Evolutionary conservation across 2,113 vertebrate species (phyloP).

Genomic region (Lathamus discolor): DNA sequence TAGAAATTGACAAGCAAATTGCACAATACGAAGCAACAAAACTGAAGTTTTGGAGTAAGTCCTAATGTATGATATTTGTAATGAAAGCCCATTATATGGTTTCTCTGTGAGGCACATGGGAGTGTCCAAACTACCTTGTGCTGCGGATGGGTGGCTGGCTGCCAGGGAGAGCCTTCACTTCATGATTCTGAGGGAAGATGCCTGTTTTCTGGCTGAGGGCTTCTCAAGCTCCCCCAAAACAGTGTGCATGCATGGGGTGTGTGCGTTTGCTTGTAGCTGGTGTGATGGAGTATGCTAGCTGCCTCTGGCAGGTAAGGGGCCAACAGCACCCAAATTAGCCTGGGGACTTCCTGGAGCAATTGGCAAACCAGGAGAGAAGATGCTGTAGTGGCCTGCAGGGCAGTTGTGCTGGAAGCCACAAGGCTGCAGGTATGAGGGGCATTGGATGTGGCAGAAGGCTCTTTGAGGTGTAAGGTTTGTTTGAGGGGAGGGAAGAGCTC

Average conservation of each 20-base stretch:
- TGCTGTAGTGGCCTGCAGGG: not conserved
- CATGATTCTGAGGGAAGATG: not conserved
- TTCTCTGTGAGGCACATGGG: not conserved
- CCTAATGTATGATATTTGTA: not conserved
- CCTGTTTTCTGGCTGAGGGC: not conserved
- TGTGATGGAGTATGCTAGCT: rapidly evolving
- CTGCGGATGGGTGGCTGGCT: not conserved
- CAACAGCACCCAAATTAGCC: rapidly evolving
- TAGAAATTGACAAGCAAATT: not conserved
- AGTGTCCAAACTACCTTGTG: not conserved
- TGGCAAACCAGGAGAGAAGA: no score
- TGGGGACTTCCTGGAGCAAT: not conserved
- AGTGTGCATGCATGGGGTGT: rapidly evolving
- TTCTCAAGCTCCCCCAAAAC: not conserved
- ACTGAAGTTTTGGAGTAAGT: not conserved
- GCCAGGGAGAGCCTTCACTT: not conserved
- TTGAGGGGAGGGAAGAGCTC: not conserved
- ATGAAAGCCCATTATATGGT: not conserved
- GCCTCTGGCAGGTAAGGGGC: not conserved
- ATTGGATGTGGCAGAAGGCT: not conserved
- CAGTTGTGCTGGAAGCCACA: not conserved
- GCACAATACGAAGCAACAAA: not conserved
- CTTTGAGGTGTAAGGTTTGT: not conserved
- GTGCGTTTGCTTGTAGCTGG: not conserved
- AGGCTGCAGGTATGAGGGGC: not conserved